Evolutionary conservation across 2,113 vertebrate species (phyloP).

Genomic region (Sphaerodactylus townsendi): DNA sequence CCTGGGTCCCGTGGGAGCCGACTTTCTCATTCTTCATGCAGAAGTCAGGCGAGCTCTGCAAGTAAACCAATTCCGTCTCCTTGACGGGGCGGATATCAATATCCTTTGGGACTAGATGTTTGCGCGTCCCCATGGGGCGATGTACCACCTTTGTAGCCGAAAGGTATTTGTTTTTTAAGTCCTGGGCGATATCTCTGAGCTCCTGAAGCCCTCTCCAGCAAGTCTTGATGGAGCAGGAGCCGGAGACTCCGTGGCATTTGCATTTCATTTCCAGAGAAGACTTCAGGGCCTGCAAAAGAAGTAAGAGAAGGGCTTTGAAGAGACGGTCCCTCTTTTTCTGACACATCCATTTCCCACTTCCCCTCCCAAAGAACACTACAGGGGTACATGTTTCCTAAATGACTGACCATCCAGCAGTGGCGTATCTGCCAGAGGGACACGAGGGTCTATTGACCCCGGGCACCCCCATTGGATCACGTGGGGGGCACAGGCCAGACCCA

Average conservation of each 20-base stretch:
- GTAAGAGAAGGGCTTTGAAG: constrained; percentile 44
- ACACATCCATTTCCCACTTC: neutral
- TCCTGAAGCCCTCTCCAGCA: constrained; percentile 97
- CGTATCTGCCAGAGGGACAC: too few relatives aligned
- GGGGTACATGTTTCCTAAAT: neutral
- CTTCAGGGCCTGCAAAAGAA: constrained; percentile 81
- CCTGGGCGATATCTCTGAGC: constrained; percentile 88
- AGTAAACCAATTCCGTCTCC: constrained; percentile 95
- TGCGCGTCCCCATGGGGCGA: constrained; percentile 92
- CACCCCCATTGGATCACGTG: too few relatives aligned
- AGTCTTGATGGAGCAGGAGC: constrained; percentile 97
- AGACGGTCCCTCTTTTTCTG: neutral
- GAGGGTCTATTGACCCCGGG: too few relatives aligned
- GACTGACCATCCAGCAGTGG: too few relatives aligned
- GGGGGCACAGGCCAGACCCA: too few relatives aligned
- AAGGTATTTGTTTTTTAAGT: constrained; percentile 95
- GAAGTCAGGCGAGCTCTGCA: constrained; percentile 96
- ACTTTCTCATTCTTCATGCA: constrained; percentile 92
- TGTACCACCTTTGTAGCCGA: constrained; percentile 97
- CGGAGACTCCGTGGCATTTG: constrained; percentile 97
- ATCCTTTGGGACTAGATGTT: constrained; percentile 98
- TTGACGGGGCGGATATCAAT: constrained; percentile 94
- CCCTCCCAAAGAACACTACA: constrained; percentile 18
- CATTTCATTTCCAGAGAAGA: constrained; percentile 96
- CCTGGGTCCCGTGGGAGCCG: constrained; percentile 93